Evolutionary conservation across 1,140 invertebrate species (phyloP).

Genomic region (Drosophila trapezifrons): DNA sequence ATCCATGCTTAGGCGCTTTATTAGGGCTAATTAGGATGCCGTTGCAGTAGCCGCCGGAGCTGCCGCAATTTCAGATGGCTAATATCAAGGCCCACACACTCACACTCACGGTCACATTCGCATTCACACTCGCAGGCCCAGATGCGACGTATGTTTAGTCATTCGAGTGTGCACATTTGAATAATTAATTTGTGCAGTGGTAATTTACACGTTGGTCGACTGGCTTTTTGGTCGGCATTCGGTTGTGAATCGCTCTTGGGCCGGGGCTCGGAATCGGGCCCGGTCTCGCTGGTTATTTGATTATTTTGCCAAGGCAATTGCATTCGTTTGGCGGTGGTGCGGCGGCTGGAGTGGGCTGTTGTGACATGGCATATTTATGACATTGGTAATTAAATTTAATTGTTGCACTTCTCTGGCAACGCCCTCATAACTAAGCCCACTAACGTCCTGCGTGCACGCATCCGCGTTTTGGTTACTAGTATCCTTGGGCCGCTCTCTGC

Average conservation of each 20-base stretch:
- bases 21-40: slow-evolving; percentile 73
- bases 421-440: slow-evolving; percentile 61
- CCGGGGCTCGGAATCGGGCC: background rate
- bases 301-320: slow-evolving; percentile 68
- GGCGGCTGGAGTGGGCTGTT: slow-evolving; percentile 15
- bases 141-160: slow-evolving; percentile 56
- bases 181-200: slow-evolving; percentile 82
- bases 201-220: slow-evolving; percentile 79
- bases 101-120: slow-evolving; percentile 1
- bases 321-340: slow-evolving; percentile 11
- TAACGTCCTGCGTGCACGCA: slow-evolving; percentile 30
- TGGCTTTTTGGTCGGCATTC: slow-evolving; percentile 71
- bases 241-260: slow-evolving; percentile 32
- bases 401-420: slow-evolving; percentile 72
- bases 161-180: slow-evolving; percentile 81
- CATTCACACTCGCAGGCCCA: slow-evolving; percentile 12
- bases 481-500: slow-evolving; percentile 5
- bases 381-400: slow-evolving; percentile 82
- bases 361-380: slow-evolving; percentile 78
- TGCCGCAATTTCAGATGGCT: slow-evolving; percentile 14
- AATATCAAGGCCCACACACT: slow-evolving; percentile 24
- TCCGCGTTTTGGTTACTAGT: slow-evolving; percentile 12
- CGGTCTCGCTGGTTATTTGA: slow-evolving; percentile 58
- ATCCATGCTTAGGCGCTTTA: slow-evolving; percentile 71
- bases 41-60: slow-evolving; percentile 37